Evolutionary conservation across 2,113 vertebrate species (phyloP).

Genomic region (Hirundichthys speculiger): DNA sequence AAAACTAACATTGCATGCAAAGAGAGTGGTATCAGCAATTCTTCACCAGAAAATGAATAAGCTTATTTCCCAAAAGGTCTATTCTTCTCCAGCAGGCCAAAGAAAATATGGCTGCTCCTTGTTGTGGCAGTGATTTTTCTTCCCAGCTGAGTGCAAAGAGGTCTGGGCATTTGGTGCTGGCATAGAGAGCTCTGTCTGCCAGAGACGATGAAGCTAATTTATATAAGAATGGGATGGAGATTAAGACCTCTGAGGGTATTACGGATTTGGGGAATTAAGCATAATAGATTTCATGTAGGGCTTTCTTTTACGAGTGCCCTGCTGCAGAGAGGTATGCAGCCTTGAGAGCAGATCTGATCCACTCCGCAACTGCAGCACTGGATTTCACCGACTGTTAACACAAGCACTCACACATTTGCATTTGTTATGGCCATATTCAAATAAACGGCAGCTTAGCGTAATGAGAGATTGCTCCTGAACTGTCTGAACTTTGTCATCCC

Average conservation of each 20-base stretch:
- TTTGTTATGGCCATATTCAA: conserved; percentile 16
- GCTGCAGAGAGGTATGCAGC: conserved; percentile 54
- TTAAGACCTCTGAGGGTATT: conserved; percentile 75
- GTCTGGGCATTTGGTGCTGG: conserved; percentile 58
- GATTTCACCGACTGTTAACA: conserved; percentile 30
- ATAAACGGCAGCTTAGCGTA: conserved; percentile 28
- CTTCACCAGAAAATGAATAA: conserved; percentile 19
- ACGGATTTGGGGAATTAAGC: conserved; percentile 78
- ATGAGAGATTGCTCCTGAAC: conserved; percentile 50
- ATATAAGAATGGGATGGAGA: conserved; percentile 74
- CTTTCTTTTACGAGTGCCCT: conserved; percentile 70
- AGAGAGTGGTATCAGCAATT: conserved; percentile 13
- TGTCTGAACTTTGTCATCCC: conserved; percentile 54
- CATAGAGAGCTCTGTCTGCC: conserved; percentile 60
- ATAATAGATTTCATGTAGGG: conserved; percentile 77
- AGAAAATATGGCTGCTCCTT: conserved; percentile 28
- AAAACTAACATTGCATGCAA: conserved; percentile 12
- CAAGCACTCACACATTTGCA: conserved; percentile 13
- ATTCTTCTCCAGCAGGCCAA: conserved; percentile 22
- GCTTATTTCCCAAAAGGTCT: conserved; percentile 19
- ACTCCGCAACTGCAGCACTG: conserved; percentile 39
- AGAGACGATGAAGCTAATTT: conserved; percentile 70
- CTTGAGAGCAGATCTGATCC: conserved; percentile 65
- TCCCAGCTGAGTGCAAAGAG: conserved; percentile 40
- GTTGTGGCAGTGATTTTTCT: conserved; percentile 35